A percentile compares a stretch with the other conserved stretches of the same genome.
Conservation (phyloP, 2,113 vertebrate genomes). For the Onychostoma macrolepis region DNA sequence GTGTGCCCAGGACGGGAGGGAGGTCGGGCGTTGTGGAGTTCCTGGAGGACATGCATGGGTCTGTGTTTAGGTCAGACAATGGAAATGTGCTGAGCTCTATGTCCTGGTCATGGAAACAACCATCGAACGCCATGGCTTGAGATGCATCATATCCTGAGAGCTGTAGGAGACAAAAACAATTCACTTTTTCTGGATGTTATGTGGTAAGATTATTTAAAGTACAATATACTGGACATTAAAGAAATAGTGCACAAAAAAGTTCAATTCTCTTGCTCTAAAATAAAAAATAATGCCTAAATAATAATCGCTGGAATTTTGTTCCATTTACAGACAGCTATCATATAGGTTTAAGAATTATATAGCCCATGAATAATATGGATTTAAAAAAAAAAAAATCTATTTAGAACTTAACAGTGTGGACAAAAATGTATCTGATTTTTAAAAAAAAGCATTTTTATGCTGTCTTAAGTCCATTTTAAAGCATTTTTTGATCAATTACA, state of each 20-base stretch:
- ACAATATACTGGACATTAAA: not conserved
- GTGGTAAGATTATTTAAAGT: not conserved
- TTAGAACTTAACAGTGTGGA: not conserved
- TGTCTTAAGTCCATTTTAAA: not conserved
- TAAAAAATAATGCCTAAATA: no score
- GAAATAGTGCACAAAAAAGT: not conserved
- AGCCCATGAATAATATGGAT: not conserved
- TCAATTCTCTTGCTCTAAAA: not conserved
- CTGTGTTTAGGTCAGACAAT: conserved; percentile 54
- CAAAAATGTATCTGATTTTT: not conserved
- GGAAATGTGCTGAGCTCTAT: conserved; percentile 77
- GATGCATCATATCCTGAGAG: conserved; percentile 81
- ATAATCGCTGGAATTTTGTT: not conserved
- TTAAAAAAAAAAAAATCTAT: no score
- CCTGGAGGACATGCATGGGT: conserved; percentile 56
- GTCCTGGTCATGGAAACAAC: conserved; percentile 84
- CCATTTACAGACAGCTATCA: not conserved
- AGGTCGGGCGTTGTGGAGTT: conserved; percentile 48
- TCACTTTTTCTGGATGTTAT: not conserved
- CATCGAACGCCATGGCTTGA: conserved; percentile 90
- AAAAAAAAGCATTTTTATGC: not conserved
- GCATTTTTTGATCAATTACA: not conserved
- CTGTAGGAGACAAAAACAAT: conserved; percentile 65
- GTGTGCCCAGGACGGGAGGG: conserved; percentile 64
- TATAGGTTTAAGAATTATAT: not conserved